Conservation (phyloP, 2,797 vertebrate species). For the Scolopax bukidnonensis region DNA sequence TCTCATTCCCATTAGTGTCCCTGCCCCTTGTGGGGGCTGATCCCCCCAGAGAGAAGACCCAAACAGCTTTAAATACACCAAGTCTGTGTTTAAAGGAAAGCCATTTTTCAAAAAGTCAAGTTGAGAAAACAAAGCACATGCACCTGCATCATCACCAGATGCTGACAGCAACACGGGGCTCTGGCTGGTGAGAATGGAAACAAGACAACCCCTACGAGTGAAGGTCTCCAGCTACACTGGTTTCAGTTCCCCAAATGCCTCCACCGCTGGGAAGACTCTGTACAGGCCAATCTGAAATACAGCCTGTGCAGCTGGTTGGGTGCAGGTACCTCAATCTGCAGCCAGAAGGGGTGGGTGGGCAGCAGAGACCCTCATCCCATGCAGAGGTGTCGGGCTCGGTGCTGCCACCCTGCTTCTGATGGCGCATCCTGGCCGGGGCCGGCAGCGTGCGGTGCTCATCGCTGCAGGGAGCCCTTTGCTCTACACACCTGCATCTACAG, state of each 20-base stretch:
- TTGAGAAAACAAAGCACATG: background rate
- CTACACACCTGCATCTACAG: background rate
- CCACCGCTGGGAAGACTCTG: background rate
- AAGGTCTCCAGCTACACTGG: background rate
- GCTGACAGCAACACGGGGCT: background rate
- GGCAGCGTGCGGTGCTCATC: fast-evolving
- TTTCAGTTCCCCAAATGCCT: background rate
- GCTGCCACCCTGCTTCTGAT: background rate
- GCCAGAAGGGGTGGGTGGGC: background rate
- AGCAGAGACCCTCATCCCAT: background rate
- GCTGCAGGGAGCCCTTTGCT: background rate
- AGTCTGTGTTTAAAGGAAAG: background rate
- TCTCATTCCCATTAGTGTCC: fast-evolving
- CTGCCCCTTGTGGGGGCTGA: background rate
- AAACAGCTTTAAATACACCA: fast-evolving
- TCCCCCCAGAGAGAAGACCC: background rate
- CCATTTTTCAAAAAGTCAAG: background rate
- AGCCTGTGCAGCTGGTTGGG: background rate
- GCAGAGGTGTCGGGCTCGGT: fast-evolving
- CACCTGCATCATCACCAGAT: background rate
- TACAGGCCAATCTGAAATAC: background rate
- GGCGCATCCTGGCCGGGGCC: fast-evolving
- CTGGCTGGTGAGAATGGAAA: background rate
- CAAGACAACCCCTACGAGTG: background rate
- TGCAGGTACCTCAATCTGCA: background rate